Conservation (phyloP, 2,113 vertebrate genomes). For the Globicephala melas region DNA sequence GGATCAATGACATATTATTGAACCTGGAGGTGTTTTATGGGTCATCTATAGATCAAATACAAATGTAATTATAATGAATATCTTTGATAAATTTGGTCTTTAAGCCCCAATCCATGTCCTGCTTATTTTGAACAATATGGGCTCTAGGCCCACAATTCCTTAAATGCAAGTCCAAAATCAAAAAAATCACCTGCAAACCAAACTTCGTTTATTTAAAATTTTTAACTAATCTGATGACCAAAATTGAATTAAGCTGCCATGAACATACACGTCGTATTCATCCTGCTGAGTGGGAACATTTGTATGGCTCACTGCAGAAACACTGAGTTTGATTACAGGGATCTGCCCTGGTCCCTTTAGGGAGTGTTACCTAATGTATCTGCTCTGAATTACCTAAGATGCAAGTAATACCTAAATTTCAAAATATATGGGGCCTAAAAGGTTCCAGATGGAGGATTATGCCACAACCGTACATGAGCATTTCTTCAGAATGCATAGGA, state of each 20-base stretch:
- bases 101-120: constrained; percentile 1
- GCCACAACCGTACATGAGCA: accelerated
- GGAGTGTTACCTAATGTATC: background rate
- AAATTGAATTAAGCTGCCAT: background rate
- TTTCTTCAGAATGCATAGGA: background rate
- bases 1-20: constrained; percentile 76
- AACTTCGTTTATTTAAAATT: background rate
- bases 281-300: background rate
- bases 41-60: constrained; percentile 66
- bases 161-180: background rate
- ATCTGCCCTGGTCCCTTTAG: background rate
- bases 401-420: background rate
- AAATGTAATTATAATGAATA: constrained; percentile 64
- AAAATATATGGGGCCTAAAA: background rate
- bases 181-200: background rate
- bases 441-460: background rate
- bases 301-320: background rate
- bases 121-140: constrained; percentile 15
- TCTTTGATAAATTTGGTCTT: constrained; percentile 66
- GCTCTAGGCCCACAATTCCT: background rate
- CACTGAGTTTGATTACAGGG: background rate
- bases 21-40: constrained; percentile 52
- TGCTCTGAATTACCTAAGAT: background rate
- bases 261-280: background rate
- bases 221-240: background rate